Evolutionary conservation across 2,113 vertebrate species (phyloP).

Genomic region (Alces alces): DNA sequence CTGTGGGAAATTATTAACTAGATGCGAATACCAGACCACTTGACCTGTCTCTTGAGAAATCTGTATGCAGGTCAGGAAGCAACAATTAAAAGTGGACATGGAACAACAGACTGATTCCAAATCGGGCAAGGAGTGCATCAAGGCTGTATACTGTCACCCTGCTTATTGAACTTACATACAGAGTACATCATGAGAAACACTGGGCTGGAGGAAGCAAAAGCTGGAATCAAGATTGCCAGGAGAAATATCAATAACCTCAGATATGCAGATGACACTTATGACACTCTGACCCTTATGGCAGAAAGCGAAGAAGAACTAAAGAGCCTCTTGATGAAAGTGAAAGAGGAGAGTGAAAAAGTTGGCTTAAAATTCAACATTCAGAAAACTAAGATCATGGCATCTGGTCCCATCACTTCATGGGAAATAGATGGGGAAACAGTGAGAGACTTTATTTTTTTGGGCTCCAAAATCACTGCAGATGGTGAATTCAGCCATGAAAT

Average conservation of each 20-base stretch:
- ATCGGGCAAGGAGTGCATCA: background rate
- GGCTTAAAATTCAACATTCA: background rate
- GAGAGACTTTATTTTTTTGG: background rate
- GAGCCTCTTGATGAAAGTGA: background rate
- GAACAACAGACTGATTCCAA: background rate
- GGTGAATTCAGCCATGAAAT: background rate
- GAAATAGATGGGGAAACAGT: background rate
- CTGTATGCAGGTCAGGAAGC: background rate
- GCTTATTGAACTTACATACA: background rate
- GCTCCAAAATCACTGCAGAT: background rate
- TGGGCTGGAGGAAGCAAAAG: background rate
- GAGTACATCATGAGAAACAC: background rate
- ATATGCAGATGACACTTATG: background rate
- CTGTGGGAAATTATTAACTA: background rate
- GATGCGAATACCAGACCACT: background rate
- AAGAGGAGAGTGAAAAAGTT: background rate
- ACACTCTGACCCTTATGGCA: background rate
- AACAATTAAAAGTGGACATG: background rate
- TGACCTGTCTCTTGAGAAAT: background rate
- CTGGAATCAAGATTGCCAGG: background rate
- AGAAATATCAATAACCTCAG: background rate
- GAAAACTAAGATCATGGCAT: background rate
- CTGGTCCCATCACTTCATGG: background rate
- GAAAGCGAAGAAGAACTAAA: background rate
- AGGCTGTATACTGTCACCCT: background rate